Conservation (phyloP, 1,140 invertebrate genomes). For the Bombus polaris region DNA sequence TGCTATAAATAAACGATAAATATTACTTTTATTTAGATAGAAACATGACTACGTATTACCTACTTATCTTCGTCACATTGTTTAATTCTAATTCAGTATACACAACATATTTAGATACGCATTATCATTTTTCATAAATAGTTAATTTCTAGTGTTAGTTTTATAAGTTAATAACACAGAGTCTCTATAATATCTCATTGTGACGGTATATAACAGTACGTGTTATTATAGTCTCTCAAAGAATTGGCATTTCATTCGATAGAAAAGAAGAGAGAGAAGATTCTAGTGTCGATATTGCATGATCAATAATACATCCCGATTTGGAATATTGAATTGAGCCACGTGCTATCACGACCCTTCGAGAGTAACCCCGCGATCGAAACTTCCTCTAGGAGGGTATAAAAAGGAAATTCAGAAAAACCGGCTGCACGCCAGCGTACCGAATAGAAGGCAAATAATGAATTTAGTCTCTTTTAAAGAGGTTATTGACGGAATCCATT, state of each 20-base stretch:
- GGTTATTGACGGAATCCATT: constrained; percentile 65
- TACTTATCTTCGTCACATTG: too few relatives aligned
- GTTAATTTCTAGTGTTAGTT: too few relatives aligned
- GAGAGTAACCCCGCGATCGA: constrained; percentile 36
- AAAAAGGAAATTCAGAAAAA: constrained; percentile 49
- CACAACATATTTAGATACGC: too few relatives aligned
- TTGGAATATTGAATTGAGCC: constrained; percentile 30
- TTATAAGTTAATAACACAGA: too few relatives aligned
- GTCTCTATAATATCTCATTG: too few relatives aligned
- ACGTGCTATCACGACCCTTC: constrained; percentile 23
- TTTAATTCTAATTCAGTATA: too few relatives aligned
- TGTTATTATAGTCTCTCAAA: background rate
- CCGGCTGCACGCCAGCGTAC: background rate
- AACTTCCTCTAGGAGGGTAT: constrained; percentile 42
- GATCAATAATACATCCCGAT: constrained; percentile 48
- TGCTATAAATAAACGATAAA: too few relatives aligned
- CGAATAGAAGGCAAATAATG: constrained; percentile 60
- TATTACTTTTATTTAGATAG: too few relatives aligned
- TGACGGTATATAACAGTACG: too few relatives aligned
- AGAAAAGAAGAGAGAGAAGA: constrained; percentile 5
- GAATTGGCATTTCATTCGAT: background rate
- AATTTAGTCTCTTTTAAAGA: constrained; percentile 70
- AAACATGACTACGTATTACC: too few relatives aligned
- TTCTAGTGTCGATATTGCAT: constrained; percentile 27
- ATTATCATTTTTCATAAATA: too few relatives aligned